Percentiles rank a stretch among this genome's conserved stretches.
Evolutionary conservation across 2,113 vertebrate genomes (phyloP).

Genomic region (Morone saxatilis): DNA sequence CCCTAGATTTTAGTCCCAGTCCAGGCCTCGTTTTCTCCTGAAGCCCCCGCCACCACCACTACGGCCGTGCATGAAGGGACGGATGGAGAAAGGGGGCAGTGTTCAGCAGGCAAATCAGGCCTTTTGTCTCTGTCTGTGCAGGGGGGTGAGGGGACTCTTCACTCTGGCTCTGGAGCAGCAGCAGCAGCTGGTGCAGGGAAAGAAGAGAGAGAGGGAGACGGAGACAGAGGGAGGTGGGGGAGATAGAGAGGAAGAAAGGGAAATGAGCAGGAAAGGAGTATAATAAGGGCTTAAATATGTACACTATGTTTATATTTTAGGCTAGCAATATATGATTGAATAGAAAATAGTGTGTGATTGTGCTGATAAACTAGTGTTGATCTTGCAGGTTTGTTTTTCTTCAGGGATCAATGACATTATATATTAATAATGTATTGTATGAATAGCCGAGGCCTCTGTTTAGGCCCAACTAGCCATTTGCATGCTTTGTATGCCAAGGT

Average conservation of each 20-base stretch:
- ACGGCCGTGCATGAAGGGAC: constrained; percentile 65
- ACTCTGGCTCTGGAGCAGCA: constrained; percentile 75
- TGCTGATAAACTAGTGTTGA: not conserved
- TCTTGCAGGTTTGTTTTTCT: not conserved
- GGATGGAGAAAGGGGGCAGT: constrained; percentile 79
- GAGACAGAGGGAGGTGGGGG: constrained; percentile 57
- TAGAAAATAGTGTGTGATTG: not conserved
- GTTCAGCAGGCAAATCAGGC: constrained; percentile 83
- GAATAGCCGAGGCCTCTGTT: constrained; percentile 21
- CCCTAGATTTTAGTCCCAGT: constrained; percentile 73
- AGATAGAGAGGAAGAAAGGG: constrained; percentile 58
- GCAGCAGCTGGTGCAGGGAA: constrained; percentile 80
- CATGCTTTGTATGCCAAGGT: not conserved
- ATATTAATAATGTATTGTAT: not conserved
- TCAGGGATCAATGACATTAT: constrained; percentile 5
- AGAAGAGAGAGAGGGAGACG: constrained; percentile 58
- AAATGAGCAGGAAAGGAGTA: constrained; percentile 42
- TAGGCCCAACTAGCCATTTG: not conserved
- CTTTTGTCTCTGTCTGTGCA: constrained; percentile 83
- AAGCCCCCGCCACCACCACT: constrained; percentile 56
- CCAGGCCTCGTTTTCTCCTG: constrained; percentile 72
- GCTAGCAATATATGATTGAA: not conserved
- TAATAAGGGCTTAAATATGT: constrained; percentile 26
- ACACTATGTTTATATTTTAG: constrained; percentile 20
- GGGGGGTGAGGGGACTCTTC: constrained; percentile 77